Evolutionary conservation across 2,888 invertebrate genomes (phyloP).

Genomic region (Rotaria sp.): DNA sequence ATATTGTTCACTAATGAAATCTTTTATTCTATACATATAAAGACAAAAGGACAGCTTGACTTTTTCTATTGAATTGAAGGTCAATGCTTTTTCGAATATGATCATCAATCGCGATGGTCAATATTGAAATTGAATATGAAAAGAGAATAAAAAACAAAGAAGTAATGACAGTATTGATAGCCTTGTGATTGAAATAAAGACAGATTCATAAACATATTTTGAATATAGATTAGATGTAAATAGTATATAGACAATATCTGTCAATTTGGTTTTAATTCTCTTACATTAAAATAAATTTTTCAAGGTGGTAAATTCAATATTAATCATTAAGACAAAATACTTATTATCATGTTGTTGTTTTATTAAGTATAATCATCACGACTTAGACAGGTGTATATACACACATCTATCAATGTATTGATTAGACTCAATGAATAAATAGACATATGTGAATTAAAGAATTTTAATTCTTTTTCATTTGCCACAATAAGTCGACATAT

Average conservation of each 20-base stretch:
- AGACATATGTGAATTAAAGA: not conserved
- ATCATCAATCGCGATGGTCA: not conserved
- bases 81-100: not conserved
- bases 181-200: not conserved
- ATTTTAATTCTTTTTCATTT: not conserved
- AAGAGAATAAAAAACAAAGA: not conserved
- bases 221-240: slow-evolving; percentile 20
- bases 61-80: not conserved
- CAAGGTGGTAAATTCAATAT: not conserved
- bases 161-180: not conserved
- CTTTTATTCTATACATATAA: not conserved
- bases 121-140: not conserved
- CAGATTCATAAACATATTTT: not conserved
- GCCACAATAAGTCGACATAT: too few relatives aligned
- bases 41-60: not conserved
- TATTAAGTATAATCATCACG: not conserved
- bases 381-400: not conserved
- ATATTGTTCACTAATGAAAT: not conserved
- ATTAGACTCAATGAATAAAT: not conserved
- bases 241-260: not conserved
- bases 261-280: not conserved
- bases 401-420: not conserved
- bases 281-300: not conserved
- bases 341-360: not conserved
- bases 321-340: not conserved